Conservation (phyloP, 2,113 vertebrate genomes). For the Corythaeola cristata region DNA sequence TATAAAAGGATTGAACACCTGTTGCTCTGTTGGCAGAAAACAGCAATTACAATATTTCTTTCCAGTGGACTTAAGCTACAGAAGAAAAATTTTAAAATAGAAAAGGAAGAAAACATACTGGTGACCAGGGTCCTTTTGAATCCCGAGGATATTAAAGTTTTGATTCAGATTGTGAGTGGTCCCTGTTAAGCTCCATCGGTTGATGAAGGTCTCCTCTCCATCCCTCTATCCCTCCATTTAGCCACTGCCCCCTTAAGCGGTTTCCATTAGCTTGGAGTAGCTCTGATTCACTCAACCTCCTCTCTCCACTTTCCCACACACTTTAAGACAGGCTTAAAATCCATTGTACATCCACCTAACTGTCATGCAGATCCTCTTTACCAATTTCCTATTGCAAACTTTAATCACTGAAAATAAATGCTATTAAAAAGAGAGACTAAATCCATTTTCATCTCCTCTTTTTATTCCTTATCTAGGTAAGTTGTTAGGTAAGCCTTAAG, state of each 20-base stretch:
- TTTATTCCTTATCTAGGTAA: not conserved
- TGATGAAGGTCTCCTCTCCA: not conserved
- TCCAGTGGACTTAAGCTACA: not conserved
- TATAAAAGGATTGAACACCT: constrained; percentile 57
- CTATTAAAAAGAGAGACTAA: not conserved
- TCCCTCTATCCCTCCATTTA: not conserved
- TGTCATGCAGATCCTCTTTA: not conserved
- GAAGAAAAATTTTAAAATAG: not conserved
- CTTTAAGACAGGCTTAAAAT: not conserved
- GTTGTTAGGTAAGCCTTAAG: not conserved
- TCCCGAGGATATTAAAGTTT: not conserved
- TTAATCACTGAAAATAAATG: not conserved
- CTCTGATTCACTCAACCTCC: not conserved
- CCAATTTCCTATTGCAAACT: not conserved
- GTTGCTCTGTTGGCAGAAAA: constrained; percentile 49
- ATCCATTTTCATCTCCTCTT: not conserved
- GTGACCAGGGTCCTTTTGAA: not conserved
- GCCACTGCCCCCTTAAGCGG: not conserved
- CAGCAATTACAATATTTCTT: constrained; percentile 36
- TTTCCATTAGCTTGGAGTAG: not conserved
- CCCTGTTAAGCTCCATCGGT: not conserved
- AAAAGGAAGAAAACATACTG: not conserved
- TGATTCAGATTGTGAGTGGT: not conserved
- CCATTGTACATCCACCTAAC: not conserved
- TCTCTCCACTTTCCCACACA: not conserved